Conservation (phyloP, 2,113 vertebrate species). For the Micronycteris hirsuta region DNA sequence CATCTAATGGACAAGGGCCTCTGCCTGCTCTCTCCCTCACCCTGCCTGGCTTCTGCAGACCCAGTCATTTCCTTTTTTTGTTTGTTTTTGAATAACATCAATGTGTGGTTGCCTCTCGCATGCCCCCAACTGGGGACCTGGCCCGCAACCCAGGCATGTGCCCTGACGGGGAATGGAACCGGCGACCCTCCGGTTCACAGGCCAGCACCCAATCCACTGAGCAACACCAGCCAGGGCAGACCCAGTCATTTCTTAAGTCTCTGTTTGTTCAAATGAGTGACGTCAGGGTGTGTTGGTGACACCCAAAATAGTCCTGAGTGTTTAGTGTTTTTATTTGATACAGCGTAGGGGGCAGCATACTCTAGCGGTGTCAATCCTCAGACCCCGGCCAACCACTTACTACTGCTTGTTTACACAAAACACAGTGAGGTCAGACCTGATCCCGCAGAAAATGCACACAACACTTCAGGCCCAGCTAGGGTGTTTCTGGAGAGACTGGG, state of each 20-base stretch:
- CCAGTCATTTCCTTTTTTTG: background rate
- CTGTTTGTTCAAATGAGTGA: slow-evolving; percentile 36
- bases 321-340: slow-evolving; percentile 61
- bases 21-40: background rate
- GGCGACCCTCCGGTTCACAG: too few species aligned
- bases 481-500: slow-evolving; percentile 12
- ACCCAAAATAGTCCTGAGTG: slow-evolving; percentile 48
- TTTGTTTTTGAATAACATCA: too few species aligned
- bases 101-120: too few species aligned
- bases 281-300: slow-evolving; percentile 38
- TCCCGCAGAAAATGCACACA: background rate
- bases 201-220: too few species aligned
- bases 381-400: background rate
- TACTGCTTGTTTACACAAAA: slow-evolving; percentile 67
- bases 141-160: too few species aligned
- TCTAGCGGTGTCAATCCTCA: background rate
- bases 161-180: too few species aligned
- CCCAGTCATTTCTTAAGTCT: background rate
- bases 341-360: background rate
- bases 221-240: too few species aligned
- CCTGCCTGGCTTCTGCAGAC: background rate
- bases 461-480: background rate
- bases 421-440: background rate
- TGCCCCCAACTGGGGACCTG: too few species aligned
- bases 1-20: background rate